These are phyloP conservation scores for Pogonognathellus flavescens DNA, from an alignment of 1,140 invertebrate species.

Conservation along the genomic window DNA sequence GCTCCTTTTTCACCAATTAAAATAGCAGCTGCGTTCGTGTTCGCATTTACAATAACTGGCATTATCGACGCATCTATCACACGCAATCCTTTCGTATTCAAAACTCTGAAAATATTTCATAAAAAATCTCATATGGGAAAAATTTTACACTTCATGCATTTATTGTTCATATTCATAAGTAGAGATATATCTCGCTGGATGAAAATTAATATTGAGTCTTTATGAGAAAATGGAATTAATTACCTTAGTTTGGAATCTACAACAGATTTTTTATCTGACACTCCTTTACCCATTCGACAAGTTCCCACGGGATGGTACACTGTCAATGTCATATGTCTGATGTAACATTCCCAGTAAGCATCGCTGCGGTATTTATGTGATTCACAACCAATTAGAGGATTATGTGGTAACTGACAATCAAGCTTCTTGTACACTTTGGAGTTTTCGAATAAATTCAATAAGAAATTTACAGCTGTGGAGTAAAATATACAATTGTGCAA, in stretches of 20 bases:
- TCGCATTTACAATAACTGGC: slow-evolving; percentile 85
- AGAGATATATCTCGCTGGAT: no score
- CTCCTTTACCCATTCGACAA: slow-evolving; percentile 69
- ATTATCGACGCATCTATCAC: slow-evolving; percentile 68
- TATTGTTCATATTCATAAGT: background rate
- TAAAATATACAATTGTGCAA: no score
- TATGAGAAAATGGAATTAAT: slow-evolving; percentile 54
- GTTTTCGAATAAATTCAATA: slow-evolving; percentile 30
- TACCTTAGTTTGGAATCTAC: slow-evolving; percentile 66
- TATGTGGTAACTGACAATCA: background rate
- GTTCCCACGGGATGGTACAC: slow-evolving; percentile 69
- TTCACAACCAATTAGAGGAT: slow-evolving; percentile 79
- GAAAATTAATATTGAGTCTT: no score
- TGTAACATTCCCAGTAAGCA: slow-evolving; percentile 87
- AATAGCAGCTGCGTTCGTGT: slow-evolving; percentile 86
- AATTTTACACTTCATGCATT: background rate
- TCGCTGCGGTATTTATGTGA: slow-evolving; percentile 81
- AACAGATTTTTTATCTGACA: slow-evolving; percentile 67
- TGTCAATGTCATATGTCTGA: slow-evolving; percentile 87
- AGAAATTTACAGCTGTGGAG: background rate
- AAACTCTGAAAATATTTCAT: background rate
- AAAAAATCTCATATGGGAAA: background rate
- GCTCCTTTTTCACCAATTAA: slow-evolving; percentile 89
- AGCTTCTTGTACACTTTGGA: slow-evolving; percentile 56
- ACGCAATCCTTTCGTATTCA: background rate